Conservation (phyloP, 1,140 invertebrate species). For the Bombus pyrosoma region DNA sequence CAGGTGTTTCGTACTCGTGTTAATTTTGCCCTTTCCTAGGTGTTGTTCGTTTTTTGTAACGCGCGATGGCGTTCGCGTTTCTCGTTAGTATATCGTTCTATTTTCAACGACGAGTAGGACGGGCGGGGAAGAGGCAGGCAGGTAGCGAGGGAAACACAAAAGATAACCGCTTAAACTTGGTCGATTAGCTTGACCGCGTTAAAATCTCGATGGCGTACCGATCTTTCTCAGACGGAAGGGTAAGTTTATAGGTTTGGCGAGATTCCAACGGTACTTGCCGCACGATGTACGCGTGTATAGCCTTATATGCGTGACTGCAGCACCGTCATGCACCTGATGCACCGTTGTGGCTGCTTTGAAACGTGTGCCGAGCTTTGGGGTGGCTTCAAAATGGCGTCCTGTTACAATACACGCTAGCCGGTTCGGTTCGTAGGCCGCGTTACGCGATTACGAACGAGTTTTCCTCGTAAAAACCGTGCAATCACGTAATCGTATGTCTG, state of each 20-base stretch:
- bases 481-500: too few species aligned
- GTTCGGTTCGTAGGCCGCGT: background rate
- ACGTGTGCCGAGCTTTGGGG: conserved; percentile 18
- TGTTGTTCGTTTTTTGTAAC: background rate
- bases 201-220: background rate
- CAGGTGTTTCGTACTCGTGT: conserved; percentile 21
- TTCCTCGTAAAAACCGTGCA: background rate
- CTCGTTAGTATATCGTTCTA: background rate
- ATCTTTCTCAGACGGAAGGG: background rate
- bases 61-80: background rate
- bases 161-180: background rate
- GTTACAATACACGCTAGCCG: background rate
- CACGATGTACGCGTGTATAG: background rate
- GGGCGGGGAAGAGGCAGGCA: background rate
- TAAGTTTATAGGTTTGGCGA: conserved; percentile 44
- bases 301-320: conserved; percentile 31
- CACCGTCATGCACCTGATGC: conserved; percentile 23
- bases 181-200: background rate
- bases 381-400: conserved; percentile 56
- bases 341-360: conserved; percentile 30
- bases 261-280: conserved; percentile 7
- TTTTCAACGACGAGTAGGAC: background rate
- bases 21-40: conserved; percentile 15
- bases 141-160: too few species aligned
- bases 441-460: background rate